Percentiles rank a stretch among this genome's conserved stretches.
Evolutionary conservation across 2,113 vertebrate genomes (phyloP).

Genomic region (Nothoprocta pentlandii): DNA sequence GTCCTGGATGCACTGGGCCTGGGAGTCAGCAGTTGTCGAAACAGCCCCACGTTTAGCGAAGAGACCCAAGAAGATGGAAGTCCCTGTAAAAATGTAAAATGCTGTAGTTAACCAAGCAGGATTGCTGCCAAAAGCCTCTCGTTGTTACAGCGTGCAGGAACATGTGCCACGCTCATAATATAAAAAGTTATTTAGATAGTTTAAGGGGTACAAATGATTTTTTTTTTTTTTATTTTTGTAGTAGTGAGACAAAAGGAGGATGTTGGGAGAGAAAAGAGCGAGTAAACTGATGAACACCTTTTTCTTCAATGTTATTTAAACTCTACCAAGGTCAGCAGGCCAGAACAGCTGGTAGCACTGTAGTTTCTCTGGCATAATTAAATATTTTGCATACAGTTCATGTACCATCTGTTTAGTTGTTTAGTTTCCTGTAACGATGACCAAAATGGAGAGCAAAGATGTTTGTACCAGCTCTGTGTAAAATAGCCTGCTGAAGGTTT

Average conservation of each 20-base stretch:
- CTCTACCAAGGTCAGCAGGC: slow-evolving; percentile 56
- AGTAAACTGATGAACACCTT: neutral
- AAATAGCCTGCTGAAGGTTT: neutral
- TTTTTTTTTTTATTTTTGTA: neutral
- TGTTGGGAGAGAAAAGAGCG: neutral
- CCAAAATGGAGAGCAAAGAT: slow-evolving; percentile 1
- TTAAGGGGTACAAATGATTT: neutral
- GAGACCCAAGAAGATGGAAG: neutral
- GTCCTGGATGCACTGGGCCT: accelerated
- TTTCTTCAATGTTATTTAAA: slow-evolving; percentile 3
- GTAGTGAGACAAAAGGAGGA: neutral
- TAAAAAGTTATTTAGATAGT: slow-evolving; percentile 21
- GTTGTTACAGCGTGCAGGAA: neutral
- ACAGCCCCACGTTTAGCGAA: neutral
- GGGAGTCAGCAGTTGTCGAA: neutral
- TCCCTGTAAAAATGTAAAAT: neutral
- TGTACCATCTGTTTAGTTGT: slow-evolving; percentile 55
- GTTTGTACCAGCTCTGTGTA: accelerated
- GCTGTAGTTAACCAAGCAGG: neutral
- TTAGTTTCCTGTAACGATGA: neutral
- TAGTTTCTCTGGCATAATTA: slow-evolving; percentile 27
- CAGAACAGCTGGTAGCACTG: slow-evolving; percentile 34
- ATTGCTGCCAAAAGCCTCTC: slow-evolving; percentile 22
- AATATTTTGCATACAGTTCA: slow-evolving; percentile 23
- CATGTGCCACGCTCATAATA: neutral